These are phyloP conservation scores for Tipula unca DNA, from an alignment of 2,888 invertebrate species.

Conservation along the genomic window DNA sequence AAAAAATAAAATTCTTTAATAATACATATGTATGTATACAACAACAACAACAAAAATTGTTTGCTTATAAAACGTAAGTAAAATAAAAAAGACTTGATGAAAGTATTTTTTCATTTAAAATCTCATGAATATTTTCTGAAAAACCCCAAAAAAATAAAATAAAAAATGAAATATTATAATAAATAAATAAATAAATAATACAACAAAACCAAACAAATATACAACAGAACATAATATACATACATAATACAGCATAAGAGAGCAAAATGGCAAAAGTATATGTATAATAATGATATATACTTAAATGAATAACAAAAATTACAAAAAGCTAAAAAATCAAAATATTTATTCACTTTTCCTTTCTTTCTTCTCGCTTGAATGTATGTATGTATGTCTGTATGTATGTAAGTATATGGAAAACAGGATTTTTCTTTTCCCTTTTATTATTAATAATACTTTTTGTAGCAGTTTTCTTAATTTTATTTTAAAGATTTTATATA, in stretches of 20 bases:
- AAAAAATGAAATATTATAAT: neutral
- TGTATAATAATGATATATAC: neutral
- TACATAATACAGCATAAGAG: neutral
- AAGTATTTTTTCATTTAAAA: conserved; percentile 9
- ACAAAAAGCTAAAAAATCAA: neutral
- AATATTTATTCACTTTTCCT: neutral
- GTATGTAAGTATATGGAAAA: neutral
- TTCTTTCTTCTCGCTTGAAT: neutral
- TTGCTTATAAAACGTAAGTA: neutral
- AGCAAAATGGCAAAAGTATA: neutral
- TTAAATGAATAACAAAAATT: neutral
- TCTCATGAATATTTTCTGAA: conserved; percentile 8
- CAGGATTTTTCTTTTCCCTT: neutral
- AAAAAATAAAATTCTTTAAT: neutral
- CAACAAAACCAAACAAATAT: neutral
- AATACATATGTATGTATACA: too few relatives aligned
- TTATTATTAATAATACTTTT: neutral
- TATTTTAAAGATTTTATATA: neutral
- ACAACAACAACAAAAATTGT: neutral
- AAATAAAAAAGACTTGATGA: neutral
- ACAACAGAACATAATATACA: neutral
- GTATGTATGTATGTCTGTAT: too few relatives aligned
- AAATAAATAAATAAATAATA: neutral
- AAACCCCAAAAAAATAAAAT: neutral
- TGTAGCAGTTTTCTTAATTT: neutral